Conservation (phyloP, 2,797 vertebrate species). For the Lacerta bilineata region DNA sequence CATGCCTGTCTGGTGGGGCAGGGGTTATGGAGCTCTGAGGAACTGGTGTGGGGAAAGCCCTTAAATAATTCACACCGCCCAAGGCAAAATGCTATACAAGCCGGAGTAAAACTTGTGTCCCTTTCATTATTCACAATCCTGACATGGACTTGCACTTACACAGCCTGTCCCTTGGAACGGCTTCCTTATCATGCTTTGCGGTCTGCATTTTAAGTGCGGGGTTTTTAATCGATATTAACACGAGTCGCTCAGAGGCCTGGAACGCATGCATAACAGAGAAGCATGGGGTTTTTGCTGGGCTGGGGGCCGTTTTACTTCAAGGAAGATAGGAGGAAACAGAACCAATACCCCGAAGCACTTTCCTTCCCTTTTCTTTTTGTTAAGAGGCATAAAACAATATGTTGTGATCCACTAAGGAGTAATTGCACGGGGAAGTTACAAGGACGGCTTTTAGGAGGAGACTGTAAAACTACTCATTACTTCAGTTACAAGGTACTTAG, state of each 20-base stretch:
- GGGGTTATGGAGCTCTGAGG: constrained; percentile 19
- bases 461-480: constrained; percentile 59
- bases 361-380: neutral
- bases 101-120: constrained; percentile 31
- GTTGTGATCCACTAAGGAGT: constrained; percentile 54
- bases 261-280: neutral
- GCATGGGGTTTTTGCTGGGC: accelerated
- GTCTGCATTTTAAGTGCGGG: constrained; percentile 23
- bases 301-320: constrained; percentile 2
- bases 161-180: constrained; percentile 12
- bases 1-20: constrained; percentile 32
- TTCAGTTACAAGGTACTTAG: constrained; percentile 60
- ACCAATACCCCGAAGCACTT: constrained; percentile 30
- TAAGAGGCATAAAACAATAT: constrained; percentile 50
- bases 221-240: constrained; percentile 29
- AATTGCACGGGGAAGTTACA: constrained; percentile 55
- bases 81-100: constrained; percentile 45
- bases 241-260: neutral
- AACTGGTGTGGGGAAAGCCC: constrained; percentile 46
- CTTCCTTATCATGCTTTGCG: constrained; percentile 41
- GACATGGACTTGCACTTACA: constrained; percentile 24
- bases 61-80: constrained; percentile 49
- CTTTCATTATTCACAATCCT: constrained; percentile 46
- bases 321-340: constrained; percentile 27
- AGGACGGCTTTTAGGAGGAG: constrained; percentile 62